Conservation (phyloP, 1,140 invertebrate species). For the Neotoxoptera formosana region DNA sequence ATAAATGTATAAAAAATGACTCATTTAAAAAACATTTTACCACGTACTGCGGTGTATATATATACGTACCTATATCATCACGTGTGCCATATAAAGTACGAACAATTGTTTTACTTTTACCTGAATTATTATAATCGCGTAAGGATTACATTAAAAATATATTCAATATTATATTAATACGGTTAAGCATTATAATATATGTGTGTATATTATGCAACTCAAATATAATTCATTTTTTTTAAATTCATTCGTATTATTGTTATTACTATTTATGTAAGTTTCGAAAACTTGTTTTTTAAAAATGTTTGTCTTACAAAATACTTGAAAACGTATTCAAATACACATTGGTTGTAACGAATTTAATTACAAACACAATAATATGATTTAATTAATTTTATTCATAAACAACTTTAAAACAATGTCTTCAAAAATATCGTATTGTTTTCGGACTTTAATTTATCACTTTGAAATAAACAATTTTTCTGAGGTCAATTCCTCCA, state of each 20-base stretch:
- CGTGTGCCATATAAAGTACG: neutral
- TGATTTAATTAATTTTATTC: constrained; percentile 34
- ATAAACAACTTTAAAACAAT: constrained; percentile 9
- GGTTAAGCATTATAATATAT: neutral
- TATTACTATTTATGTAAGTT: neutral
- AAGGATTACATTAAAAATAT: constrained; percentile 1
- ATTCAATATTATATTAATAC: neutral
- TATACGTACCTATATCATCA: neutral
- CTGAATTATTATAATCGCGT: constrained; percentile 18
- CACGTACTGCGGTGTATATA: neutral
- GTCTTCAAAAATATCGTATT: constrained; percentile 21
- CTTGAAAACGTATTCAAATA: neutral
- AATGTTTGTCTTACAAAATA: neutral
- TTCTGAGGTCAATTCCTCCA: neutral
- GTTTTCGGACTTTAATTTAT: constrained; percentile 12
- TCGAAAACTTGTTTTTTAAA: neutral
- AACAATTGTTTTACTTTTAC: constrained; percentile 26
- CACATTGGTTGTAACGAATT: neutral
- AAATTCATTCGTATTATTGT: no score
- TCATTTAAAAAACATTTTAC: constrained; percentile 21
- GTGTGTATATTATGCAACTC: neutral
- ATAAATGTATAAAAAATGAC: neutral
- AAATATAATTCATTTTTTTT: neutral
- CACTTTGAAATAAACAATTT: constrained; percentile 20
- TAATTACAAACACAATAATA: neutral